Base-by-base conservation (phyloP, 2,113 vertebrate species). In the Sinocyclocheilus rhinocerous region DNA sequence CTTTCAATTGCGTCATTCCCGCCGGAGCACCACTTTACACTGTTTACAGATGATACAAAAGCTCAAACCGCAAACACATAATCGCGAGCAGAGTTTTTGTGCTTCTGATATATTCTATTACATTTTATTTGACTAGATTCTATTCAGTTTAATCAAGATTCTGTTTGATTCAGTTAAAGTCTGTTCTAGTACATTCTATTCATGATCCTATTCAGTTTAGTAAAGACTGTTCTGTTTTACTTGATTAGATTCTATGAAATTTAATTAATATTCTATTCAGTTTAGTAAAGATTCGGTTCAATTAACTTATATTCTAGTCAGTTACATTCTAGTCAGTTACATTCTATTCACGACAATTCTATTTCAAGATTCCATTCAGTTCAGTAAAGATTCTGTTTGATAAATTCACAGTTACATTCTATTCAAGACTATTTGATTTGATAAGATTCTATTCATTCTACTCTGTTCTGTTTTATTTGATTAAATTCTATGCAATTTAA, bases 11-110 rank as follows among this genome's bases (percentile, higher is more conserved):
- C 22, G 0, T 80, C 33, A 63, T 15, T 42, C 57, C 6, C 4
- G 8, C 22, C n/a, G 1, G 11, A 80, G 57, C 20, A 22, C 3
- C 0, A 13, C 50, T 80, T 36, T 63, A 63, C 20, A 24, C 0
- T 24, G 52, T 84, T 52, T 86, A 36, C 86, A 42, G 36, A 73
- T 42, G 36, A n/a, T 11, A n/a, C 36, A n/a, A 42, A 70, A 70
- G 29, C 67, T 72, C 18, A 72, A 39, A 39, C 9, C 4, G 1
- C 69, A 22, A 39, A 20, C 29, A 33, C 63, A 67, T 16, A 26
- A 67, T 26, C 7, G 1, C 26, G 0, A 24, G 24, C 63, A 33
- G 29, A 67, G 65, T 33, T 22, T 72, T 22, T 73, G 20, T 73
- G 39, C 39, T 22, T 45, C 70, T 13, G 4, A n/a, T 73, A 13